phyloP scores from a whole-genome alignment of 2,888 invertebrate genomes.

The Polydrusus pterygomalis region DNA sequence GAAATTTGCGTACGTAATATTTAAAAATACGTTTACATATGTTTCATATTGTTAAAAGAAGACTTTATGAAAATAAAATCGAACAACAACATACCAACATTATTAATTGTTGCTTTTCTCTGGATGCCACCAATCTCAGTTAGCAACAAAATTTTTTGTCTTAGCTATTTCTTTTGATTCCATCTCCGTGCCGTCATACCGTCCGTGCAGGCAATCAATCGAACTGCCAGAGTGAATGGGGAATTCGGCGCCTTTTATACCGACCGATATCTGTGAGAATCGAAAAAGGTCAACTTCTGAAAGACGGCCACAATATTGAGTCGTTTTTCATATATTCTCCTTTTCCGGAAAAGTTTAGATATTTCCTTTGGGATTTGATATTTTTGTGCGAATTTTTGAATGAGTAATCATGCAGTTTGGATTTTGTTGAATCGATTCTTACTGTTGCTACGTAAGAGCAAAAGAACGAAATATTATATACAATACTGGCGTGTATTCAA shows the following conservation, averaged over 20 bases:
- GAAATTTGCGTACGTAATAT: too few species aligned
- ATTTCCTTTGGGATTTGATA: constrained; percentile 24
- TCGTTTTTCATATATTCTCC: constrained; percentile 27
- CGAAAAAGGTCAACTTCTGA: constrained; percentile 22
- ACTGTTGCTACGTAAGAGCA: too few species aligned
- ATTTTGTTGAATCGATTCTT: neutral
- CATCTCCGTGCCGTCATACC: neutral
- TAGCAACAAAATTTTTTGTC: neutral
- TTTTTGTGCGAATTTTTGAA: constrained; percentile 18
- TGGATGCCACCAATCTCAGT: neutral
- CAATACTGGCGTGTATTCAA: too few species aligned
- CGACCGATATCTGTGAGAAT: constrained; percentile 18
- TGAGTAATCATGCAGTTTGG: constrained; percentile 8
- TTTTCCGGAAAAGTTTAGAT: constrained; percentile 7
- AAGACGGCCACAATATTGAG: constrained; percentile 25
- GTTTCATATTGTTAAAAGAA: too few species aligned
- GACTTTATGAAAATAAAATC: too few species aligned
- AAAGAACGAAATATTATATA: too few species aligned
- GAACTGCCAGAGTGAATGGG: constrained; percentile 19
- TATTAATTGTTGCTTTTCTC: too few species aligned
- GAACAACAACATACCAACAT: too few species aligned
- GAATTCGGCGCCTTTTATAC: constrained; percentile 17
- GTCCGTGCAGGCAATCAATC: constrained; percentile 6
- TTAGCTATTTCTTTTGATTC: neutral
- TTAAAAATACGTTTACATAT: too few species aligned